Conservation (phyloP, 2,113 vertebrate genomes). For the Sterna hirundo region DNA sequence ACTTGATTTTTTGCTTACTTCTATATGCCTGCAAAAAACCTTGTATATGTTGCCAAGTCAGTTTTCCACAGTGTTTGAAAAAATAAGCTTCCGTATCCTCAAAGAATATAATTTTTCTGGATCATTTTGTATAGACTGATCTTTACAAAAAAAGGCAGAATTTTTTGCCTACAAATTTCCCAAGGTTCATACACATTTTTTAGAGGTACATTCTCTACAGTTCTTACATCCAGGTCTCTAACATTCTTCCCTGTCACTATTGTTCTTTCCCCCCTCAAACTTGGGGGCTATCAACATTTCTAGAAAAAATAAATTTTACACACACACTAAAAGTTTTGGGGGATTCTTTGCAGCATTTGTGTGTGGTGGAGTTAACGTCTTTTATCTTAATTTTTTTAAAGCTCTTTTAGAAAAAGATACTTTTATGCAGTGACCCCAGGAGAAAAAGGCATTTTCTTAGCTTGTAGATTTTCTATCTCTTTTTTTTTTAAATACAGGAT, state of each 20-base stretch:
- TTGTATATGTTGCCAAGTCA: neutral
- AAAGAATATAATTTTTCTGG: accelerated
- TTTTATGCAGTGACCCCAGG: no score
- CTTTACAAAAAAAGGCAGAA: neutral
- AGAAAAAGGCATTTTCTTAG: no score
- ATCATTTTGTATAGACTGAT: neutral
- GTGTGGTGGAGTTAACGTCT: neutral
- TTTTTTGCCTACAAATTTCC: neutral
- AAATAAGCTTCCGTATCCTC: neutral
- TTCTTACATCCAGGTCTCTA: neutral
- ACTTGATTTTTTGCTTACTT: no score
- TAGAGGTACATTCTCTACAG: neutral
- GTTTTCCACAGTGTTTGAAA: neutral
- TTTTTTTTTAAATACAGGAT: no score
- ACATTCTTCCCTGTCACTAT: neutral
- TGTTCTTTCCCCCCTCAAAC: neutral
- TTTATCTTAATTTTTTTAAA: neutral
- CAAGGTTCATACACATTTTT: neutral
- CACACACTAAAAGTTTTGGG: neutral
- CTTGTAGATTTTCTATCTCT: no score
- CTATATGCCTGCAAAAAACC: no score
- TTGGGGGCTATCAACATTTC: neutral
- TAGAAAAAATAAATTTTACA: neutral
- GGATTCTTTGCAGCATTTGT: neutral
- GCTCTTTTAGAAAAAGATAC: neutral